These are phyloP conservation scores for Nanorana parkeri DNA, from an alignment of 2,113 vertebrate genomes.

Conservation along the genomic window DNA sequence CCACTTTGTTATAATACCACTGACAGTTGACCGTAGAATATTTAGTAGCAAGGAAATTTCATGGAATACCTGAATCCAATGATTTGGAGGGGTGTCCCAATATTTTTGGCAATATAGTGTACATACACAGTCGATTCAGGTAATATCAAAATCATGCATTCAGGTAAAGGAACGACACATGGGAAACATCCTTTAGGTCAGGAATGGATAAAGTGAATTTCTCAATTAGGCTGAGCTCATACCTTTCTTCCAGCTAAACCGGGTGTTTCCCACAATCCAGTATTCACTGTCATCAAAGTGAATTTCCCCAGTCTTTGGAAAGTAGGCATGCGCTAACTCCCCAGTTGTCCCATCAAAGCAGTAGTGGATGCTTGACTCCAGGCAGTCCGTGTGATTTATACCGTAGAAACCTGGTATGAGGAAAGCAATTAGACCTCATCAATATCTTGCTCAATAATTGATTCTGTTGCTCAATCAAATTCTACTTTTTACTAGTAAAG, in stretches of 20 bases:
- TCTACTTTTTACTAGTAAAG: too few species aligned
- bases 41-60: too few species aligned
- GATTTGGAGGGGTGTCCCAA: too few species aligned
- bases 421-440: too few species aligned
- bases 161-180: neutral
- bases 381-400: conserved; percentile 92
- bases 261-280: conserved; percentile 94
- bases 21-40: too few species aligned
- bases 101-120: too few species aligned
- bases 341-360: conserved; percentile 96
- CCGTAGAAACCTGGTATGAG: conserved; percentile 89
- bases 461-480: too few species aligned
- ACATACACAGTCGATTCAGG: too few species aligned
- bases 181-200: neutral
- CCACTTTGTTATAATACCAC: too few species aligned
- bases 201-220: neutral
- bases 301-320: conserved; percentile 91
- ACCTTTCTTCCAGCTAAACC: conserved; percentile 98
- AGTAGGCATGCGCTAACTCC: conserved; percentile 95
- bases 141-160: neutral
- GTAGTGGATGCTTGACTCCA: conserved; percentile 88
- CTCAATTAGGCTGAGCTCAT: neutral
- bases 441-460: too few species aligned
- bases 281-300: conserved; percentile 96
- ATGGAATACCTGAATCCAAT: too few species aligned